These are phyloP conservation scores for Salvelinus alpinus DNA, from an alignment of 2,113 vertebrate genomes.

Conservation along the genomic window DNA sequence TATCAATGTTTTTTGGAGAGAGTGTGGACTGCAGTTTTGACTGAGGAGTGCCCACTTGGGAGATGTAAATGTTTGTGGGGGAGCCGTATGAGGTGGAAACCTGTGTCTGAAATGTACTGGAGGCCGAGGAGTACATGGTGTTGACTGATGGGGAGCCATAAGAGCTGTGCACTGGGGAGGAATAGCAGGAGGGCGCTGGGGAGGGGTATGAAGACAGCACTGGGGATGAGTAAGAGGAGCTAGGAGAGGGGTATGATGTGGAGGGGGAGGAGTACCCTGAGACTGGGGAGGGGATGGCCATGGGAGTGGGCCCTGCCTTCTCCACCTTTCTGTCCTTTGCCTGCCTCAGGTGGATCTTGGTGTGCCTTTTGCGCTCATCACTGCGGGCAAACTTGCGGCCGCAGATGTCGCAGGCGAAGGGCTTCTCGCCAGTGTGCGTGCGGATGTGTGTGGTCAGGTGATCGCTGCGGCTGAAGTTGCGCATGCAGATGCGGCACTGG, in stretches of 20 bases:
- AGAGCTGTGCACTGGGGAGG: slow-evolving; percentile 71
- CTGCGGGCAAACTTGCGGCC: slow-evolving; percentile 95
- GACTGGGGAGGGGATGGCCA: slow-evolving; percentile 47
- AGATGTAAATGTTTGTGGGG: slow-evolving; percentile 77
- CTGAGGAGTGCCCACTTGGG: slow-evolving; percentile 80
- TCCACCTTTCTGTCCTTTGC: slow-evolving; percentile 83
- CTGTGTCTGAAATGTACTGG: slow-evolving; percentile 62
- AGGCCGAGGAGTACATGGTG: slow-evolving; percentile 65
- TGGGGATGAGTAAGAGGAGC: slow-evolving; percentile 49
- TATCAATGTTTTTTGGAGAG: slow-evolving; percentile 85
- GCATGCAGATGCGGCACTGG: slow-evolving; percentile 97
- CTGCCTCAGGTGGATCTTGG: slow-evolving; percentile 94
- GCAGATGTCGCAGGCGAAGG: slow-evolving; percentile 91
- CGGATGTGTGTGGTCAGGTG: slow-evolving; percentile 98
- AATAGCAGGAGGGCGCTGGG: slow-evolving; percentile 75
- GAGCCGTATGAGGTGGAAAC: slow-evolving; percentile 71
- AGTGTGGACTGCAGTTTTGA: slow-evolving; percentile 82
- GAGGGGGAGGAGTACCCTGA: slow-evolving; percentile 39
- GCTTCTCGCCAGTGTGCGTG: slow-evolving; percentile 97
- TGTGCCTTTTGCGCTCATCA: slow-evolving; percentile 92
- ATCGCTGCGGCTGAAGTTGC: slow-evolving; percentile 97
- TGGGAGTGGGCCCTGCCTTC: slow-evolving; percentile 53
- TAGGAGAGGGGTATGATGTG: slow-evolving; percentile 47
- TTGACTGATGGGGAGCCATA: slow-evolving; percentile 78
- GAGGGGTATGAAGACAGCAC: slow-evolving; percentile 72